Evolutionary conservation across 2,113 vertebrate species (phyloP).

Genomic region (Dipodomys stephensi): DNA sequence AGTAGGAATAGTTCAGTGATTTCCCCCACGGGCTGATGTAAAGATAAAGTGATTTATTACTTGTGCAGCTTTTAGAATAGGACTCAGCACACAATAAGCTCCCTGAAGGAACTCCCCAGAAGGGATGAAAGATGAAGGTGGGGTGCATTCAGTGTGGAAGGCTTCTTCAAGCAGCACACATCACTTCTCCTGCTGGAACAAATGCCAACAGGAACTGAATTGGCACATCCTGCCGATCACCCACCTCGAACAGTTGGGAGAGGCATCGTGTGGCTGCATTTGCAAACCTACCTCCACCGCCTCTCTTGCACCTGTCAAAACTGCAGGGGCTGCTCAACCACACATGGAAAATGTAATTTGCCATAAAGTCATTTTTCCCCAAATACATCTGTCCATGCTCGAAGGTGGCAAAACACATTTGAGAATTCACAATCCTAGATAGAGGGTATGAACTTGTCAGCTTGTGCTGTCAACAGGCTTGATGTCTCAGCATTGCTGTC

Average conservation of each 20-base stretch:
- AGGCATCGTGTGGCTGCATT: background rate
- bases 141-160: background rate
- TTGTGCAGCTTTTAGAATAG: background rate
- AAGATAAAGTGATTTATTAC: background rate
- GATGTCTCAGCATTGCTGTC: conserved; percentile 27
- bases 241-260: background rate
- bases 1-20: background rate
- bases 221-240: background rate
- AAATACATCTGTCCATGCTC: conserved; percentile 52
- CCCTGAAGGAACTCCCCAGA: background rate
- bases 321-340: conserved; percentile 55
- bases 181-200: background rate
- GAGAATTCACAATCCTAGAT: background rate
- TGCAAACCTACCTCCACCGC: conserved; percentile 38
- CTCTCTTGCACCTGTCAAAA: conserved; percentile 66
- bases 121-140: background rate
- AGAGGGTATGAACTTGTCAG: conserved; percentile 45
- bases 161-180: background rate
- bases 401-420: conserved; percentile 52
- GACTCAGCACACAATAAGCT: background rate
- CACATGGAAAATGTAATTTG: conserved; percentile 57
- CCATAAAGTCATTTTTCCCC: conserved; percentile 34
- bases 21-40: background rate
- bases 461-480: conserved; percentile 57
- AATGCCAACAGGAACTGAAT: background rate